Conservation (phyloP, 2,888 invertebrate species). For the Himalopsyche anomala region DNA sequence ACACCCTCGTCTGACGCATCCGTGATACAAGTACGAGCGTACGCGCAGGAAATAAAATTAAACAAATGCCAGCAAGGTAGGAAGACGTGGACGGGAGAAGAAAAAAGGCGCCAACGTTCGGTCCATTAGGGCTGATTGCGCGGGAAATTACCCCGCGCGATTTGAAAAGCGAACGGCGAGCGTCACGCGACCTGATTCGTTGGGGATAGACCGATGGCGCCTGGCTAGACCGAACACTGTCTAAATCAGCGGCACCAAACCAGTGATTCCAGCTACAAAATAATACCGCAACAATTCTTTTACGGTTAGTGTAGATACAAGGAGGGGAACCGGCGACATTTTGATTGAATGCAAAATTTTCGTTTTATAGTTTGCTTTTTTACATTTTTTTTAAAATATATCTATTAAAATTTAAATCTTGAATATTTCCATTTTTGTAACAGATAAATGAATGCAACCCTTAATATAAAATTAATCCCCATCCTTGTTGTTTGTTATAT, state of each 20-base stretch:
- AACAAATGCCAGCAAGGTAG: not conserved
- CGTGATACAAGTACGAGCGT: not conserved
- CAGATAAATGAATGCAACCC: too few species aligned
- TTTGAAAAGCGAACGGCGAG: slow-evolving; percentile 20
- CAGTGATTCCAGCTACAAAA: not conserved
- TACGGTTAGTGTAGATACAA: too few species aligned
- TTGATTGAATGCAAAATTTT: too few species aligned
- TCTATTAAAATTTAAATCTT: too few species aligned
- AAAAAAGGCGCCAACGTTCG: slow-evolving; percentile 26
- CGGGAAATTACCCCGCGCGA: slow-evolving; percentile 34
- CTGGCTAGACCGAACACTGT: slow-evolving; percentile 15
- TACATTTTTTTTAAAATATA: not conserved
- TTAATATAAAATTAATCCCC: too few species aligned
- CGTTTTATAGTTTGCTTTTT: too few species aligned
- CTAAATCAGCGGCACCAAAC: not conserved
- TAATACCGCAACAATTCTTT: too few species aligned
- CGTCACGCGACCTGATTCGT: slow-evolving; percentile 34
- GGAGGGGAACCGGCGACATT: too few species aligned
- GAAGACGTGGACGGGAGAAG: slow-evolving; percentile 5
- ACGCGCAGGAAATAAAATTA: not conserved
- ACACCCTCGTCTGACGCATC: not conserved
- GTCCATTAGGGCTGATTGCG: slow-evolving; percentile 34
- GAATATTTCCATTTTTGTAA: too few species aligned
- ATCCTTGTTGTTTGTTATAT: too few species aligned
- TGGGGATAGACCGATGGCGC: slow-evolving; percentile 20